phyloP scores from a whole-genome alignment of 2,888 invertebrate species.

The Macrophya alboannulata region DNA sequence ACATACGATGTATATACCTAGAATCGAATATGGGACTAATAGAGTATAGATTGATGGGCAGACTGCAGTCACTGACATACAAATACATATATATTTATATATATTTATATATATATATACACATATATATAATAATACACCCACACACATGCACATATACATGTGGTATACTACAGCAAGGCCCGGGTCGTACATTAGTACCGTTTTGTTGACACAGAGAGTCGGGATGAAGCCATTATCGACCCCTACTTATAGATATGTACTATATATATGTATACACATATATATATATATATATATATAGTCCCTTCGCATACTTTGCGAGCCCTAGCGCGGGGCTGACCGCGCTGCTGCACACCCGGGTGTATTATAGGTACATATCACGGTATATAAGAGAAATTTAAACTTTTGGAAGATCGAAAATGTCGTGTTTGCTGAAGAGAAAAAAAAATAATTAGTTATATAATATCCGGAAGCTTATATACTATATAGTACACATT shows the following conservation, averaged over 20 bases:
- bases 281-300: too few relatives aligned
- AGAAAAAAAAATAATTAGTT: too few relatives aligned
- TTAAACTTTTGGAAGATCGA: too few relatives aligned
- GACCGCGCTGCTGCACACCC: neutral
- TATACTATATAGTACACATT: too few relatives aligned
- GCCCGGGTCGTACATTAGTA: constrained; percentile 73
- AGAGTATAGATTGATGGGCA: constrained; percentile 36
- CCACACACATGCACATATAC: neutral
- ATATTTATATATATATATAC: too few relatives aligned
- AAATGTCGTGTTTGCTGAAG: too few relatives aligned
- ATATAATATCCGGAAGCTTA: too few relatives aligned
- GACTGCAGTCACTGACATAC: constrained; percentile 22
- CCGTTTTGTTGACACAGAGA: constrained; percentile 77
- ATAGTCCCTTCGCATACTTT: neutral
- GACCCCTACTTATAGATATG: constrained; percentile 55
- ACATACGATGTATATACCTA: neutral
- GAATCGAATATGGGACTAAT: neutral
- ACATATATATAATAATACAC: too few relatives aligned
- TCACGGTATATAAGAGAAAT: too few relatives aligned
- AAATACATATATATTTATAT: too few relatives aligned
- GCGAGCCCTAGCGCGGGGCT: neutral
- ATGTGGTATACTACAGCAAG: constrained; percentile 60
- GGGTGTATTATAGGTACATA: too few relatives aligned
- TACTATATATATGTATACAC: neutral
- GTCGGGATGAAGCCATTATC: constrained; percentile 75